Evolutionary conservation across 2,113 vertebrate genomes (phyloP), one percentile per base, ranked within the genome.

Genomic region (Cyprinodon variegatus): DNA sequence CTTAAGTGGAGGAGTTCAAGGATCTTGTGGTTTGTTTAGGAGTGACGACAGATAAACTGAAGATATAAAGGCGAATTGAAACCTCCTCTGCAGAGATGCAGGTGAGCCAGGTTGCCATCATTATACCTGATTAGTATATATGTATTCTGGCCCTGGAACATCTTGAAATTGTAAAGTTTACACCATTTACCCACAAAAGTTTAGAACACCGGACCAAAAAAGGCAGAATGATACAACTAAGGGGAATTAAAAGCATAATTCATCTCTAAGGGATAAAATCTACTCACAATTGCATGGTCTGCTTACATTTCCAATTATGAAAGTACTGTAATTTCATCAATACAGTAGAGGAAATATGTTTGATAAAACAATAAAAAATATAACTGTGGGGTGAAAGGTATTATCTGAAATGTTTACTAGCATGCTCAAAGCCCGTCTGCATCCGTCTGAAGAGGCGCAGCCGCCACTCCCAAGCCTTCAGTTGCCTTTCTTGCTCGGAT

Each of bases 391-490:
- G 76, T 53, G 77, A 74, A 48, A 67, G 48, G 72, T 68, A 53
- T 15, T 38, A 76, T 86, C 62, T 67, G 65, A 45, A 72, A 65
- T 50, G 2, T 96, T 96, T 91, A 98, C 97, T 93, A 45, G 97
- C 95, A 13, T 97, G 97, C 86, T 97, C 94, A 80, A 96, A 97
- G 74, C 96, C 97, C 3, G 94, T 94, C 91, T 96, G 96, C 97
- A 98, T 98, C 83, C 96, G 96, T 70, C 95, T 92, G 89, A 96
- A 97, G 53, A 98, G 96, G 91, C 94, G 93, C 50, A 95, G 96
- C 38, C 96, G 92, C 97, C 97, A 96, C 78, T 97, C 95, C 96
- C 97, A 98, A 78, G 95, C 94, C 83, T 95, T 96, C 9, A 98
- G 95, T 85, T 97, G 96, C 76, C 95, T 94, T 87, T 97, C 95